Base-by-base conservation (phyloP, 2,888 invertebrate genomes). In the Rhagium mordax region DNA sequence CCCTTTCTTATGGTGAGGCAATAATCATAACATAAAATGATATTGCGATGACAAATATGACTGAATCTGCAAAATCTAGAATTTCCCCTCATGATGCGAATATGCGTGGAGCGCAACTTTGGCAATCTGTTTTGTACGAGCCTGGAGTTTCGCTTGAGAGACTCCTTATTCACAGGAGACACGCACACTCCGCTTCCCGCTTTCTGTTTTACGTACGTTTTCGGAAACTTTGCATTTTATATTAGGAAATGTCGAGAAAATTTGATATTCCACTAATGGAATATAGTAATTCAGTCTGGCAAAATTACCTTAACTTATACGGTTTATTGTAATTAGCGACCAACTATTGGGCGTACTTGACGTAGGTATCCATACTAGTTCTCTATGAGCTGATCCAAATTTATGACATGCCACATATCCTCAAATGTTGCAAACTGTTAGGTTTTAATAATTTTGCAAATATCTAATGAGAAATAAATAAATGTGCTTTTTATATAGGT, bases 1-100 rank as follows among this genome's bases (percentile, higher is more conserved):
- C 65, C 65, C 65, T 53, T 66, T 33, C 65, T 66, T 66, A 53
- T 15, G 53, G 53, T 53, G 18, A 8, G 65, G 65, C 53, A 66
- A 66, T 55, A 66, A 29, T 49, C 53, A 55, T 49, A 64, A 51
- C 49, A 49, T 24, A 16, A 49, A 49, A 64, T 66, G 53, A 66
- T 66, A 55, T 18, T 27, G 55, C 33, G 65, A 66, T 51, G 65
- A 51, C 65, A 21, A 53, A 66, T 51, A 66, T 55, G 65, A 53
- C 65, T 66, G 65, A 55, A 27, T 66, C 65, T 33, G 65, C 65
- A 53, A 20, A 66, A 66, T 33, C 29, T 53, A n/a, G 55, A 15
- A 13, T 61, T 62, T 41, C 24, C 62, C 62, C 62, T 15, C 16
- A 29, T 29, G 29, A 57, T 57, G 57, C 27, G 47, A 61, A 66